Evolutionary conservation across 2,888 invertebrate species (phyloP).

Genomic region (Xestobium rufovillosum): DNA sequence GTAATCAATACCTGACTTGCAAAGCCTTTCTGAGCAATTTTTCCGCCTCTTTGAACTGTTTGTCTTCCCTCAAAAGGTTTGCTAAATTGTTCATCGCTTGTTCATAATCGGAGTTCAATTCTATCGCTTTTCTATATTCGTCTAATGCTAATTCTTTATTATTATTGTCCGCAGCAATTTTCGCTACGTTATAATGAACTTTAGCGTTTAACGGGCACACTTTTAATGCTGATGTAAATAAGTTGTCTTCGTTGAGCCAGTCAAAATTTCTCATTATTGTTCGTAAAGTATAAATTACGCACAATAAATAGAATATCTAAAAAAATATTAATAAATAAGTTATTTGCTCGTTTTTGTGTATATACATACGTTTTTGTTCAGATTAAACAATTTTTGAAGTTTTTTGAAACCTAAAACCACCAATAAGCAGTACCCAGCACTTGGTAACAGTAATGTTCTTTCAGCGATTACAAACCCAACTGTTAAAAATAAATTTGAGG

Average conservation of each 20-base stretch:
- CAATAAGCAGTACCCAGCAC: conserved; percentile 70
- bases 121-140: conserved; percentile 59
- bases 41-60: conserved; percentile 63
- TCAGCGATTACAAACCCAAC: conserved; percentile 91
- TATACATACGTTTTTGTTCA: conserved; percentile 29
- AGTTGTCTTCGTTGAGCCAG: conserved; percentile 71
- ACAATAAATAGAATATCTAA: conserved; percentile 24
- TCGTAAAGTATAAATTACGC: conserved; percentile 36
- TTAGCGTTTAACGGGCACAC: conserved; percentile 95
- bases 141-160: conserved; percentile 60
- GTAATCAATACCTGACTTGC: conserved; percentile 52
- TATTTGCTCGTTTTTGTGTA: neutral
- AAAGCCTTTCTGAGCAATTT: conserved; percentile 65
- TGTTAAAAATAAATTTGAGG: conserved; percentile 73
- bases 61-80: conserved; percentile 70
- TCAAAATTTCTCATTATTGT: conserved; percentile 61
- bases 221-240: conserved; percentile 73
- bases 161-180: conserved; percentile 71
- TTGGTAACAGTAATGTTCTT: conserved; percentile 74
- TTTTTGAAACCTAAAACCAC: conserved; percentile 55
- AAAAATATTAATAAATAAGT: conserved; percentile 27
- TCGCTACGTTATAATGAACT: conserved; percentile 88
- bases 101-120: conserved; percentile 71
- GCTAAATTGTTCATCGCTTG: conserved; percentile 93
- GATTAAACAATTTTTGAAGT: conserved; percentile 30